Percentiles rank a stretch among this genome's conserved stretches.
Conservation (phyloP, 2,888 invertebrate genomes). For the Protophormia terraenovae region DNA sequence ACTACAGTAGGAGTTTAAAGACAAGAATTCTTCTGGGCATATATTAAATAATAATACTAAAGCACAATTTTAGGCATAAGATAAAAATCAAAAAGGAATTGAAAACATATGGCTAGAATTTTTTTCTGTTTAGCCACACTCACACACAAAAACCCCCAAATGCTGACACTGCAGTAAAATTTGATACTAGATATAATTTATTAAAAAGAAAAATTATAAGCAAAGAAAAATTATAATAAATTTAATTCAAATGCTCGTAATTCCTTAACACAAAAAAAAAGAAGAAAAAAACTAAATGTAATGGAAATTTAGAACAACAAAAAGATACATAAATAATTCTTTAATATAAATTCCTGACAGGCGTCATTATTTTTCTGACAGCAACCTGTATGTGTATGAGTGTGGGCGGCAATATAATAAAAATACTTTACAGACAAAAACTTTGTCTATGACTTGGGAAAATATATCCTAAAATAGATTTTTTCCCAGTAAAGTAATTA, state of each 20-base stretch:
- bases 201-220: background rate
- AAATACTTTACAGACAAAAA: background rate
- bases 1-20: background rate
- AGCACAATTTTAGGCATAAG: constrained; percentile 2
- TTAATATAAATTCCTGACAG: background rate
- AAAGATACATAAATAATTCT: background rate
- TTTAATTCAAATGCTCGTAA: background rate
- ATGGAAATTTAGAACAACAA: background rate
- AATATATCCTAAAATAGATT: background rate
- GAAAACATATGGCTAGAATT: constrained; percentile 7
- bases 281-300: too few species aligned
- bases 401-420: background rate
- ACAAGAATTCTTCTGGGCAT: constrained; percentile 27
- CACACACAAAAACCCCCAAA: constrained; percentile 9
- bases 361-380: background rate
- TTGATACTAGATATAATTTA: constrained; percentile 25
- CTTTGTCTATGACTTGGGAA: background rate
- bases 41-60: constrained; percentile 21
- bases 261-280: too few species aligned
- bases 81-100: background rate
- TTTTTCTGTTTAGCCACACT: background rate
- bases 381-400: too few species aligned
- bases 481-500: background rate
- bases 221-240: constrained; percentile 41
- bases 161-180: constrained; percentile 41